Conservation (phyloP, 2,113 vertebrate species). For the Sarotherodon lohbergeri region DNA sequence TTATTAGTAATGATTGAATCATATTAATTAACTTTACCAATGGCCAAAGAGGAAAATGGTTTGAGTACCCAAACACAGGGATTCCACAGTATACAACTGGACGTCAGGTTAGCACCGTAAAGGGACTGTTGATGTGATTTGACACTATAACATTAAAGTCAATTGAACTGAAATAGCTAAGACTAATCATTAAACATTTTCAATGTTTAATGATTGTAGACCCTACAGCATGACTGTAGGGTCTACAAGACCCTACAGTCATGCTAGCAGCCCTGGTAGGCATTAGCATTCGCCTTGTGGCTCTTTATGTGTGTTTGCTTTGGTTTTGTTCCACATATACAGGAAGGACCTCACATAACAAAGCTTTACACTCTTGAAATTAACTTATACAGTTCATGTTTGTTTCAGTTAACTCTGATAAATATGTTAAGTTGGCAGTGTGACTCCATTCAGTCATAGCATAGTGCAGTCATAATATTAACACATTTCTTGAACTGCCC, state of each 20-base stretch:
- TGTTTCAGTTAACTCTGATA: neutral
- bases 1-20: neutral
- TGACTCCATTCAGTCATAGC: neutral
- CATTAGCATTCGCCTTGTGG: neutral
- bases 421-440: neutral
- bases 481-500: neutral
- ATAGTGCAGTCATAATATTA: neutral
- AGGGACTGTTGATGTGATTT: neutral
- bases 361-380: neutral
- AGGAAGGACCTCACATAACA: neutral
- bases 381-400: neutral
- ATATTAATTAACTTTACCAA: neutral
- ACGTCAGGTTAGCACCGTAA: accelerated
- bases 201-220: too few relatives aligned
- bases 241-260: neutral
- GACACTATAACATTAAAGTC: neutral
- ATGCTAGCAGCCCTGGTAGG: neutral
- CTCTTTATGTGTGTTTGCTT: neutral
- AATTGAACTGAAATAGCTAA: neutral
- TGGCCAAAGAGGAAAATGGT: neutral
- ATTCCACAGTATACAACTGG: neutral
- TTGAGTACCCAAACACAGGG: neutral
- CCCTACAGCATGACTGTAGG: too few relatives aligned
- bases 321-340: neutral
- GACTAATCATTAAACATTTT: neutral